phyloP scores from a whole-genome alignment of 2,113 vertebrate species.

The Larimichthys polyactis region DNA sequence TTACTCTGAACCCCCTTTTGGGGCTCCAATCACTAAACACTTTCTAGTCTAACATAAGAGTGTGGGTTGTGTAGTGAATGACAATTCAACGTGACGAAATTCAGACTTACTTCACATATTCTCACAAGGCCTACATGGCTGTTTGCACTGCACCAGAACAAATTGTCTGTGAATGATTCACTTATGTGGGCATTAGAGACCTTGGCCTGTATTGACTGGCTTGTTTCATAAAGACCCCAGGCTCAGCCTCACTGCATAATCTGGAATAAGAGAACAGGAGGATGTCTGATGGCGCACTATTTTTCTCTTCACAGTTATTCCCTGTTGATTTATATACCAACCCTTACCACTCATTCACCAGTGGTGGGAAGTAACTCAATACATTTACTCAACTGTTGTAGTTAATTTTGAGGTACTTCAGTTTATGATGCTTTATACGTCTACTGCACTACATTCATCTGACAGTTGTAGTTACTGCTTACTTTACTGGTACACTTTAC shows the following conservation, averaged over 20 bases:
- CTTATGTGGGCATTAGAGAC: conserved; percentile 44
- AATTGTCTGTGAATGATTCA: conserved; percentile 58
- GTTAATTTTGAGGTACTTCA: no score
- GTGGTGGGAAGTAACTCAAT: no score
- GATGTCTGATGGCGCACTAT: conserved; percentile 13
- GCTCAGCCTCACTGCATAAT: conserved; percentile 14
- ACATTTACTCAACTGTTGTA: neutral
- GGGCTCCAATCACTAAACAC: neutral
- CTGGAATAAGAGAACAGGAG: neutral
- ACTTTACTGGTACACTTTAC: no score
- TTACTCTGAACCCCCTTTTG: neutral
- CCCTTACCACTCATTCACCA: no score
- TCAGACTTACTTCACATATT: neutral
- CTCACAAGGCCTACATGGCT: neutral
- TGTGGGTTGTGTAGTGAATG: neutral
- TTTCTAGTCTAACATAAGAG: neutral
- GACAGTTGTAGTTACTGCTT: no score
- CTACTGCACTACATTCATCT: no score
- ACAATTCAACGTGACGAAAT: conserved; percentile 11
- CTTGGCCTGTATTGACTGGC: conserved; percentile 55
- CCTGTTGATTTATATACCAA: neutral
- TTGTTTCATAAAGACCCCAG: conserved; percentile 17
- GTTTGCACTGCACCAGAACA: conserved; percentile 38
- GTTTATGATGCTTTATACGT: no score
- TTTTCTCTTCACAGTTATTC: neutral